These are phyloP conservation scores for Eristalinus sepulchralis DNA, from an alignment of 2,888 invertebrate genomes.

Conservation along the genomic window DNA sequence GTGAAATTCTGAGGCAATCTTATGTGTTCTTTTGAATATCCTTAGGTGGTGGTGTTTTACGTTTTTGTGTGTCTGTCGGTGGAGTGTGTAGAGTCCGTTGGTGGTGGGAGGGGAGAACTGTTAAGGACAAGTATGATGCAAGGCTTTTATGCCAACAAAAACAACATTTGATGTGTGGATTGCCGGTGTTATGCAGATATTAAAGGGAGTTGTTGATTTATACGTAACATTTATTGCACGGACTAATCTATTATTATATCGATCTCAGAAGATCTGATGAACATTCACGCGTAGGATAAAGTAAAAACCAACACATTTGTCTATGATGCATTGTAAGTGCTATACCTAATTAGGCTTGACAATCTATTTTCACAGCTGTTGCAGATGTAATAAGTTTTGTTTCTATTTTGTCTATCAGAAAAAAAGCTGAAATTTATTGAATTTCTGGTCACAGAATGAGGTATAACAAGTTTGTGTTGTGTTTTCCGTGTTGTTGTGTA, in stretches of 20 bases:
- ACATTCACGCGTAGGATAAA: neutral
- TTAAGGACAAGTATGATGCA: constrained; percentile 36
- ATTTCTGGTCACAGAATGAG: no score
- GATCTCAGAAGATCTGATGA: neutral
- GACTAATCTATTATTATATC: neutral
- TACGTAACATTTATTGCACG: constrained; percentile 21
- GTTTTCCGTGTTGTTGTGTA: neutral
- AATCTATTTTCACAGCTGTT: neutral
- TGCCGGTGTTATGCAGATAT: constrained; percentile 15
- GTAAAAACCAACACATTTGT: neutral
- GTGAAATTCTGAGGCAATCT: neutral
- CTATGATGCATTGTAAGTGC: neutral
- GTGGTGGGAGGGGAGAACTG: neutral
- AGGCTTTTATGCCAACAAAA: constrained; percentile 1
- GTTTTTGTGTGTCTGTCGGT: neutral
- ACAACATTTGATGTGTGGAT: neutral
- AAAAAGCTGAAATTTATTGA: neutral
- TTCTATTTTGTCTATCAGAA: neutral
- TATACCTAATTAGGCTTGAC: constrained; percentile 2
- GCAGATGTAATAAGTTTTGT: neutral
- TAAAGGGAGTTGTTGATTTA: neutral
- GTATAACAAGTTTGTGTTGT: neutral
- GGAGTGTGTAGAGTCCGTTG: neutral
- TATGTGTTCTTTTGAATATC: constrained; percentile 9
- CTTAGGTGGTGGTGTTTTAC: constrained; percentile 6